Evolutionary conservation across 2,113 vertebrate species (phyloP).

Genomic region (Cisticola juncidis): DNA sequence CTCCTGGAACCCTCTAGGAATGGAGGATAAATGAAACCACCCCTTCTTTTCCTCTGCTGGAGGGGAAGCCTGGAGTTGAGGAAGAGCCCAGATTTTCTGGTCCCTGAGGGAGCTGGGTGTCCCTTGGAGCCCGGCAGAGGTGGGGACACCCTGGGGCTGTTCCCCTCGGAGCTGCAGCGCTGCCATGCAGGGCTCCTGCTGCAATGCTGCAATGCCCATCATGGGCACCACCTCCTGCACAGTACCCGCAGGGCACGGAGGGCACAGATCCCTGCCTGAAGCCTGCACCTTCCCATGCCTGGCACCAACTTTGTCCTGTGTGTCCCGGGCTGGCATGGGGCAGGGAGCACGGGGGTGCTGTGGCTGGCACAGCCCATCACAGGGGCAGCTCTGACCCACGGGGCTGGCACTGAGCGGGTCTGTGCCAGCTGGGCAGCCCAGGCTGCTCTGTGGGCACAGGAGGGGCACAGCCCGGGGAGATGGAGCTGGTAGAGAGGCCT

Average conservation of each 20-base stretch:
- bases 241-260: neutral
- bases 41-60: neutral
- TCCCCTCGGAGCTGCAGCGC: neutral
- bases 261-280: neutral
- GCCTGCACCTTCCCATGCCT: neutral
- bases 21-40: neutral
- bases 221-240: neutral
- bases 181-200: neutral
- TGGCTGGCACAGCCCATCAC: fast-evolving
- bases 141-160: neutral
- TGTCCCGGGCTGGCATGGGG: neutral
- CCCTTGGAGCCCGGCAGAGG: neutral
- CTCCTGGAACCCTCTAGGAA: neutral
- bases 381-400: neutral
- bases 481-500: neutral
- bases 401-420: fast-evolving
- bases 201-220: neutral
- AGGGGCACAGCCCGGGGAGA: neutral
- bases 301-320: neutral
- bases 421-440: fast-evolving
- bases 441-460: neutral
- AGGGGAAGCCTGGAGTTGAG: neutral
- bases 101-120: neutral
- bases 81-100: neutral
- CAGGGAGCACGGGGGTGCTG: fast-evolving